A percentile compares a stretch with the other conserved stretches of the same genome.
phyloP scores from a whole-genome alignment of 2,797 vertebrate species.

The Gymnothorax reevesii region DNA sequence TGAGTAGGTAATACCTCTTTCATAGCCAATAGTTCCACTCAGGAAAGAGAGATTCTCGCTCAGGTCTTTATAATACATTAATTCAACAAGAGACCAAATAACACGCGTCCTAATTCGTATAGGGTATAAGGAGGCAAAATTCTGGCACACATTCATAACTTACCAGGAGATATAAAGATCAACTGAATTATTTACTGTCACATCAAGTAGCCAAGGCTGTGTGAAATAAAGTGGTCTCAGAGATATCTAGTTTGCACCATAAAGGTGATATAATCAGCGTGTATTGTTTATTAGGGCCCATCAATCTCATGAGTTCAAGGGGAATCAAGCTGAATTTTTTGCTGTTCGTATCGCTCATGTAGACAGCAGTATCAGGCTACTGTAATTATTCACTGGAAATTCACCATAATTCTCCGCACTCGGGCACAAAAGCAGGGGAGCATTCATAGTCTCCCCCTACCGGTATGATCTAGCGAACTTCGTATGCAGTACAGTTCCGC shows the following conservation, averaged over 20 bases:
- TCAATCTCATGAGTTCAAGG: background rate
- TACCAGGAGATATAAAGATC: background rate
- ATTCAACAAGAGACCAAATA: background rate
- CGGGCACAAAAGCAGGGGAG: background rate
- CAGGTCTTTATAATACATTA: background rate
- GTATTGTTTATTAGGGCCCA: background rate
- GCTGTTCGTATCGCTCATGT: background rate
- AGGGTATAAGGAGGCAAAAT: background rate
- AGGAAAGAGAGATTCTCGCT: slow-evolving; percentile 31
- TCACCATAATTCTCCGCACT: background rate
- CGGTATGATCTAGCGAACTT: background rate
- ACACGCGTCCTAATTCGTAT: background rate
- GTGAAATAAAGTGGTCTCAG: background rate
- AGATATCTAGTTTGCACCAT: background rate
- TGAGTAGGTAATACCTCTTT: slow-evolving; percentile 70
- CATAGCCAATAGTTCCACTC: slow-evolving; percentile 55
- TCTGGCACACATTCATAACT: background rate
- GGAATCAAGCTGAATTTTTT: background rate
- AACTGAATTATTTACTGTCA: background rate
- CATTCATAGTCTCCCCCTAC: background rate
- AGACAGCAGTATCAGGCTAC: background rate
- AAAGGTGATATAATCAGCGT: background rate
- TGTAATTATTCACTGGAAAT: background rate
- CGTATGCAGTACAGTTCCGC: background rate
- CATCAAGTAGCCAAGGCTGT: background rate